phyloP scores from a whole-genome alignment of 2,797 vertebrate species.

The Cheirogaleus major region DNA sequence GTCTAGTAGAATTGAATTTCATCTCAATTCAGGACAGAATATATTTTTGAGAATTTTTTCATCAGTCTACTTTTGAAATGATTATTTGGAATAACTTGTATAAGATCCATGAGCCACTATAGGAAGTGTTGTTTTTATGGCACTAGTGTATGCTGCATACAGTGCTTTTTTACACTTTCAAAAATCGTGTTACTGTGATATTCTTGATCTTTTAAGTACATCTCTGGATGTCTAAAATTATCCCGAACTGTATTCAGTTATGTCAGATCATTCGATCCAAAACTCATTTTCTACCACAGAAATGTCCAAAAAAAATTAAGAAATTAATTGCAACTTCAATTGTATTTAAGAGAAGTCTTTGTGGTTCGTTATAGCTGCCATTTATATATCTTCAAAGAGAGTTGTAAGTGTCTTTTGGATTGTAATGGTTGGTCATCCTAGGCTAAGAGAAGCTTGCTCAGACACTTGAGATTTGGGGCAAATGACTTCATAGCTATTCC shows the following conservation, averaged over 20 bases:
- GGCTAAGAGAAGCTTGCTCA: not conserved
- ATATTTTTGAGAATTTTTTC: not conserved
- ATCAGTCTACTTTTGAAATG: not conserved
- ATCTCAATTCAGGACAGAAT: not conserved
- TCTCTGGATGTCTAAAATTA: not conserved
- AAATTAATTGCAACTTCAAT: not conserved
- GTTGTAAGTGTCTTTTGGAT: not conserved
- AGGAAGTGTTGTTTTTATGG: not conserved
- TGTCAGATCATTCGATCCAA: not conserved
- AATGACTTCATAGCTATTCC: not conserved
- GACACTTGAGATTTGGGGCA: not conserved
- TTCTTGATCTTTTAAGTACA: conserved; percentile 6
- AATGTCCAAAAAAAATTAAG: not conserved
- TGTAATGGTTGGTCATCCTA: not conserved
- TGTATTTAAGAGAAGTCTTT: not conserved
- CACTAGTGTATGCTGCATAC: not conserved
- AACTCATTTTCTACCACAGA: not conserved
- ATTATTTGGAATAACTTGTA: not conserved
- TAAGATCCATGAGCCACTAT: not conserved
- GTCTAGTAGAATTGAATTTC: not conserved
- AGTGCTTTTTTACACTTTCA: not conserved
- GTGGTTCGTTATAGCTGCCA: not conserved
- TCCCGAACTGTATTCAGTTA: not conserved
- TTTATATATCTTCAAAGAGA: not conserved
- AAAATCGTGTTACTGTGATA: not conserved